phyloP scores from a whole-genome alignment of 2,888 invertebrate species.

The Drosophila prostipennis region DNA sequence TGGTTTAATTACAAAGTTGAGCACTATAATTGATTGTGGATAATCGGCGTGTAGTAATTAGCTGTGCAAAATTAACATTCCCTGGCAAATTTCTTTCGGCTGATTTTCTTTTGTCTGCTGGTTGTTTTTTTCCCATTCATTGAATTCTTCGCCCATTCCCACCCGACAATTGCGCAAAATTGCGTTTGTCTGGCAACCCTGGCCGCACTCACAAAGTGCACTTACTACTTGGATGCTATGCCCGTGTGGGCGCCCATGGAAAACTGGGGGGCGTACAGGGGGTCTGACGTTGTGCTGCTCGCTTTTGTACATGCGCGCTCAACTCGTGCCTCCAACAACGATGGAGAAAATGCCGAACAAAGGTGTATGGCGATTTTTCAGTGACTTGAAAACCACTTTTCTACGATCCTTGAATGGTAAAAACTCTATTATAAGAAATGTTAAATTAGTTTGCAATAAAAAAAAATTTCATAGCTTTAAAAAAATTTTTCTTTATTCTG shows the following conservation, averaged over 20 bases:
- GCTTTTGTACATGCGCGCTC: constrained; percentile 66
- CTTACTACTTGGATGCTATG: constrained; percentile 44
- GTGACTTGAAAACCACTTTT: too few species aligned
- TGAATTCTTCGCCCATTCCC: constrained; percentile 29
- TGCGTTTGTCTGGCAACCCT: constrained; percentile 35
- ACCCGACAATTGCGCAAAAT: constrained; percentile 24
- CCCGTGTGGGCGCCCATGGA: constrained; percentile 34
- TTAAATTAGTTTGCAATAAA: too few species aligned
- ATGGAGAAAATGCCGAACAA: constrained; percentile 1
- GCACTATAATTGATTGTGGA: constrained; percentile 17
- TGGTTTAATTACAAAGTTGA: constrained; percentile 16
- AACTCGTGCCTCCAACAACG: constrained; percentile 58
- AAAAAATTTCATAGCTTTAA: too few species aligned
- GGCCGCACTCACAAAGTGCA: constrained; percentile 33
- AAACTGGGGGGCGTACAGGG: not conserved
- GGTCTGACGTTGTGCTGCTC: constrained; percentile 13
- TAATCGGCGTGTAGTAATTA: constrained; percentile 26
- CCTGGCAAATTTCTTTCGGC: constrained; percentile 2
- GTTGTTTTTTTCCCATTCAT: constrained; percentile 40
- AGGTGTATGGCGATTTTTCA: not conserved
- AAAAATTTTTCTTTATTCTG: too few species aligned
- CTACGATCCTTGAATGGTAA: too few species aligned
- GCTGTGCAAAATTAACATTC: constrained; percentile 25
- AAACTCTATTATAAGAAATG: too few species aligned
- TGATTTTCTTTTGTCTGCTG: constrained; percentile 26